phyloP scores from a whole-genome alignment of 2,797 vertebrate species.

The Acanthurus tractus region DNA sequence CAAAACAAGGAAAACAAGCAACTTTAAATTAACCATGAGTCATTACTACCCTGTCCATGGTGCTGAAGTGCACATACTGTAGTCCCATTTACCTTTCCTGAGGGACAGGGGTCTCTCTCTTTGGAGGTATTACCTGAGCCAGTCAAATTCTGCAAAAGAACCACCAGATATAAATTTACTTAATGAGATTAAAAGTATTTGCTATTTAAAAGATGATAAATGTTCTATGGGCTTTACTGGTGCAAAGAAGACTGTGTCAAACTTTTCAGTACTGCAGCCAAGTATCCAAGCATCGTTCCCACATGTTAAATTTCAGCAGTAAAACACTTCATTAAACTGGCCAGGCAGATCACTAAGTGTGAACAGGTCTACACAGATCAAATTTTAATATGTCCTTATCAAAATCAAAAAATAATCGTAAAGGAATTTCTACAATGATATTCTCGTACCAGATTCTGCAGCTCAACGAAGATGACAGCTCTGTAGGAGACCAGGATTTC shows the following conservation, averaged over 20 bases:
- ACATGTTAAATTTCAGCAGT: background rate
- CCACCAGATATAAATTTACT: background rate
- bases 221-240: background rate
- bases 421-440: no score
- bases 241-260: background rate
- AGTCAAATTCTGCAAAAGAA: slow-evolving; percentile 80
- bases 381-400: no score
- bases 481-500: slow-evolving; percentile 82
- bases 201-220: background rate
- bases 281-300: background rate
- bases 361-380: no score
- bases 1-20: no score
- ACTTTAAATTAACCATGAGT: background rate
- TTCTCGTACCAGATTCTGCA: slow-evolving; percentile 80
- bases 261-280: slow-evolving; percentile 61
- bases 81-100: slow-evolving; percentile 77
- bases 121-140: slow-evolving; percentile 54
- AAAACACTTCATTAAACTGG: background rate
- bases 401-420: no score
- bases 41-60: slow-evolving; percentile 67
- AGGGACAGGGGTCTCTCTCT: slow-evolving; percentile 79
- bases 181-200: background rate
- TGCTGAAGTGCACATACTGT: slow-evolving; percentile 52
- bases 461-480: slow-evolving; percentile 78
- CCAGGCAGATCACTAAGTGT: no score